phyloP scores from a whole-genome alignment of 2,888 invertebrate genomes.

The Hirtodrosophila alboralis region DNA sequence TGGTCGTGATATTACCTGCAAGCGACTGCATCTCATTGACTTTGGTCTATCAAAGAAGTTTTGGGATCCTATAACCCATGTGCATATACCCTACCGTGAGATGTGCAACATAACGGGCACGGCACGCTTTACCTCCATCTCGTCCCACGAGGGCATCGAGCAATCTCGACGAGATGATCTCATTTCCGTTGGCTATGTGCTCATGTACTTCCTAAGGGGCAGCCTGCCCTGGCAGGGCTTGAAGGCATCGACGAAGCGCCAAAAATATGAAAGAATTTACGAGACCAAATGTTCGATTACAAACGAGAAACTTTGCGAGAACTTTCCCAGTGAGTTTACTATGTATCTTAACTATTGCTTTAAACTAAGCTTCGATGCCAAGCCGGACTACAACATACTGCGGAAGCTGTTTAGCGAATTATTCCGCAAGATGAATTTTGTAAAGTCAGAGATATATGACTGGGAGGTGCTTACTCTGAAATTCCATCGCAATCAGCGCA shows the following conservation, averaged over 20 bases:
- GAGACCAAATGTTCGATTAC: conserved; percentile 99
- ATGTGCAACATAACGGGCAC: conserved; percentile 95
- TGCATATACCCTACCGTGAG: conserved; percentile 98
- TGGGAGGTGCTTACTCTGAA: conserved; percentile 99
- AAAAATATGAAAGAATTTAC: conserved; percentile 99
- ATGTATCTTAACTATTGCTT: conserved; percentile 98
- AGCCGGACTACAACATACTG: conserved; percentile 97
- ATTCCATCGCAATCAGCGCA: conserved; percentile 73
- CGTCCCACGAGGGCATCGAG: conserved; percentile 98
- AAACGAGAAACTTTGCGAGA: conserved; percentile 89
- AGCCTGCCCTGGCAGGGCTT: conserved; percentile 99
- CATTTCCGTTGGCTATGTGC: conserved; percentile 98
- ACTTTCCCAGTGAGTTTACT: conserved; percentile 93
- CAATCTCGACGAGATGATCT: conserved; percentile 98
- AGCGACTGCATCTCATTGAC: conserved; percentile 98
- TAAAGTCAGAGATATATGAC: conserved; percentile 98
- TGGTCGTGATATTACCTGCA: conserved; percentile 97
- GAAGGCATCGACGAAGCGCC: conserved; percentile 97
- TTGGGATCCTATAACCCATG: conserved; percentile 95
- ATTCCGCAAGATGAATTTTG: conserved; percentile 96
- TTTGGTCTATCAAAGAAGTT: conserved; percentile 99
- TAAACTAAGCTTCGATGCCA: conserved; percentile 96
- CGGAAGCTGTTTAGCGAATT: conserved; percentile 96
- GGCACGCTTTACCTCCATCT: conserved; percentile 95
- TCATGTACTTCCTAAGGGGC: conserved; percentile 99